phyloP scores from a whole-genome alignment of 2,113 vertebrate genomes.

The Mesoclemmys tuberculata region DNA sequence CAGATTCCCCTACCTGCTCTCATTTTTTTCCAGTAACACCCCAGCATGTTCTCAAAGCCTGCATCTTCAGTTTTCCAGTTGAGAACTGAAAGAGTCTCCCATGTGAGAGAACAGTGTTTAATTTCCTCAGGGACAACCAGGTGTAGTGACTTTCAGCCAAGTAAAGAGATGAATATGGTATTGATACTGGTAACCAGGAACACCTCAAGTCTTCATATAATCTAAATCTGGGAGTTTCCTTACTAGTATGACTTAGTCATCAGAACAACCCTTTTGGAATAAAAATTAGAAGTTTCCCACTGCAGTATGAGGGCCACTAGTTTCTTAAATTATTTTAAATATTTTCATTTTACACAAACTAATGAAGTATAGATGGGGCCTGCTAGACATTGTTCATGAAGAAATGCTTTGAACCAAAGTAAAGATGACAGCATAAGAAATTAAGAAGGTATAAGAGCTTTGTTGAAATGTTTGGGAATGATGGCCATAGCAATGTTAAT shows the following conservation, averaged over 20 bases:
- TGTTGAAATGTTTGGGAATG: neutral
- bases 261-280: neutral
- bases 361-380: neutral
- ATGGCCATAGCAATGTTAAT: neutral
- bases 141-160: neutral
- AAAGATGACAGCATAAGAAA: neutral
- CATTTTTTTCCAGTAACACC: neutral
- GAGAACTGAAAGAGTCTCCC: no score
- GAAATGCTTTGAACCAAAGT: neutral
- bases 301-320: neutral
- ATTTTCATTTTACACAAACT: neutral
- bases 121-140: neutral
- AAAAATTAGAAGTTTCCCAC: neutral
- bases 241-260: neutral
- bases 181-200: neutral
- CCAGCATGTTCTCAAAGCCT: neutral
- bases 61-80: neutral
- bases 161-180: neutral
- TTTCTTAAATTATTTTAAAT: neutral
- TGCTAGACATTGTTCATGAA: neutral
- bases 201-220: neutral
- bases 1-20: neutral
- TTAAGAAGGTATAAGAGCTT: neutral
- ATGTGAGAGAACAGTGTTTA: neutral
- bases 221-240: neutral